Percentiles rank a stretch among this genome's conserved stretches.
phyloP scores from a whole-genome alignment of 2,113 vertebrate genomes.

The Lophius piscatorius region DNA sequence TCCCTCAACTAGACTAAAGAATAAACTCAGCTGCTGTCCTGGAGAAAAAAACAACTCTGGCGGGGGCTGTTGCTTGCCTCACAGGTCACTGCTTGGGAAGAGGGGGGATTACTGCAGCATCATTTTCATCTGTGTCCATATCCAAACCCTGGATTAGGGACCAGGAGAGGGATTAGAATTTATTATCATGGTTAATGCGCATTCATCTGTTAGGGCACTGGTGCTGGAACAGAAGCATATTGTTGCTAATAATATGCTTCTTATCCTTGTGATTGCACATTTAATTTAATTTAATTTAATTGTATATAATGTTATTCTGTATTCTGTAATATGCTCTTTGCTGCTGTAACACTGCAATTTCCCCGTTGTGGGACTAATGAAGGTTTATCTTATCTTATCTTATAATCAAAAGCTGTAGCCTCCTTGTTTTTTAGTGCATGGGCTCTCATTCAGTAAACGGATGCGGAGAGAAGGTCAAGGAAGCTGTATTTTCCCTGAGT shows the following conservation, averaged over 20 bases:
- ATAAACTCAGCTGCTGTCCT: conserved; percentile 28
- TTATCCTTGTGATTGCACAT: no score
- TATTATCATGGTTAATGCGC: conserved; percentile 50
- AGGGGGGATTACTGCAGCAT: conserved; percentile 57
- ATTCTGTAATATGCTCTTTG: no score
- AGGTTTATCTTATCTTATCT: no score
- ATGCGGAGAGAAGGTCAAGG: conserved; percentile 27
- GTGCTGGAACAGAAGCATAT: conserved; percentile 63
- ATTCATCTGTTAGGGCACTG: conserved; percentile 62
- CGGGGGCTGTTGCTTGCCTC: conserved; percentile 47
- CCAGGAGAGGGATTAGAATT: conserved; percentile 63
- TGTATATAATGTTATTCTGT: no score
- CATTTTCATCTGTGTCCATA: conserved; percentile 56
- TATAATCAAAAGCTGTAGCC: conserved; percentile 20
- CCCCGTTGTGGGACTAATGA: no score
- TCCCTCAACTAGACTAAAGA: conserved; percentile 59
- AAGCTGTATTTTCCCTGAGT: conserved; percentile 6
- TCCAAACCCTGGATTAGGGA: conserved; percentile 66
- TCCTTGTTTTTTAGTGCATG: conserved; percentile 21
- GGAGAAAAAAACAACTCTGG: conserved; percentile 23
- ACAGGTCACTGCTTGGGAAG: conserved; percentile 49
- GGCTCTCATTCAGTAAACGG: conserved; percentile 1
- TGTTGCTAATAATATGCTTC: conserved; percentile 60
- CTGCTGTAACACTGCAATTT: no score
- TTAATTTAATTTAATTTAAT: no score